phyloP scores from a whole-genome alignment of 2,888 invertebrate genomes.

The Tipula unca region DNA sequence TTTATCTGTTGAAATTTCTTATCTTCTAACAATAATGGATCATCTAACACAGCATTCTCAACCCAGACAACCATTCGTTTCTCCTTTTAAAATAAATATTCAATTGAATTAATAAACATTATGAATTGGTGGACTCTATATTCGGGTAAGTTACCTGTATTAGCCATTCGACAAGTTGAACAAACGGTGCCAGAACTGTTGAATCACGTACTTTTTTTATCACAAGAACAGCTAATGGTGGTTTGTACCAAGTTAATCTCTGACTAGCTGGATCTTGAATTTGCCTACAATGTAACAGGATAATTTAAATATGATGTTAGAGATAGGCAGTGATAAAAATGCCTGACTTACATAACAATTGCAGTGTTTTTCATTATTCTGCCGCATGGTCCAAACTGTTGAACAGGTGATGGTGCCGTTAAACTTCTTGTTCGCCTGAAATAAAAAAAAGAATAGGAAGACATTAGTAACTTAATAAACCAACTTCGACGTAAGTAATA shows the following conservation, averaged over 20 bases:
- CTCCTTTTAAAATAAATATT: slow-evolving; percentile 51
- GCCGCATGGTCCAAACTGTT: slow-evolving; percentile 97
- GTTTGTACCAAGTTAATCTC: slow-evolving; percentile 94
- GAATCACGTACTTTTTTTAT: slow-evolving; percentile 95
- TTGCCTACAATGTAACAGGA: slow-evolving; percentile 56
- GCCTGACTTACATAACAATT: slow-evolving; percentile 86
- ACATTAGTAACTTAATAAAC: neutral
- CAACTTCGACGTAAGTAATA: too few species aligned
- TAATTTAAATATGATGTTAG: neutral
- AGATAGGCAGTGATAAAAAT: neutral
- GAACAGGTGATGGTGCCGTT: slow-evolving; percentile 93
- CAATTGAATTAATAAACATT: neutral
- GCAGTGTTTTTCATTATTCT: slow-evolving; percentile 94
- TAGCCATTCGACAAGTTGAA: slow-evolving; percentile 87
- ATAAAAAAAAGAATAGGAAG: slow-evolving; percentile 32
- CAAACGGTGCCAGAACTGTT: slow-evolving; percentile 80
- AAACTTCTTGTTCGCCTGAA: slow-evolving; percentile 87
- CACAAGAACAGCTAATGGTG: slow-evolving; percentile 90
- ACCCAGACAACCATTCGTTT: slow-evolving; percentile 95
- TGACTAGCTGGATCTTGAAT: slow-evolving; percentile 97
- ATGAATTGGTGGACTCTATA: too few species aligned
- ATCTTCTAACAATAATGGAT: slow-evolving; percentile 66
- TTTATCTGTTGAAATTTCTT: slow-evolving; percentile 65
- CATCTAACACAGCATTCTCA: slow-evolving; percentile 83
- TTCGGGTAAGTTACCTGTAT: slow-evolving; percentile 62